These are phyloP conservation scores for Gallinago nigripennis DNA, from an alignment of 2,797 vertebrate genomes.

Conservation along the genomic window DNA sequence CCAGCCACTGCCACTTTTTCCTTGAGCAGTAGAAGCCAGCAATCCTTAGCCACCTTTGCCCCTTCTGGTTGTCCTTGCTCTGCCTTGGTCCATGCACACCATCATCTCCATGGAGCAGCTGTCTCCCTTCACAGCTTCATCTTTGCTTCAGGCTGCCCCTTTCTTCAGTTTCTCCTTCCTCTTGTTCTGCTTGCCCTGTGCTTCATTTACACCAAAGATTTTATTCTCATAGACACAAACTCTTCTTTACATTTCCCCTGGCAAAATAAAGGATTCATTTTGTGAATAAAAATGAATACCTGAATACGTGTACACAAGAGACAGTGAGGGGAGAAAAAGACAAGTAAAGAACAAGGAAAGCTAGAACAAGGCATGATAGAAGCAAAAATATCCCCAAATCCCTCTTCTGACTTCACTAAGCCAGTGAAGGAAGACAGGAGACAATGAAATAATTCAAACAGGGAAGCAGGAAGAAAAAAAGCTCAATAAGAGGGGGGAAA, in stretches of 20 bases:
- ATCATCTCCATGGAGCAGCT: accelerated
- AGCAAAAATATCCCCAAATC: neutral
- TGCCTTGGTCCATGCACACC: neutral
- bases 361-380: neutral
- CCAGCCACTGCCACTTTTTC: neutral
- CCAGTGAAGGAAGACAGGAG: neutral
- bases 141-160: neutral
- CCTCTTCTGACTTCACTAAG: neutral
- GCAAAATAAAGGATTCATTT: slow-evolving; percentile 1
- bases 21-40: neutral
- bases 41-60: accelerated
- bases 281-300: neutral
- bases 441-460: neutral
- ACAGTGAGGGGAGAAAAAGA: neutral
- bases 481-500: neutral
- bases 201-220: neutral
- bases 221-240: neutral
- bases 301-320: neutral
- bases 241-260: neutral
- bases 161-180: neutral
- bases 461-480: neutral
- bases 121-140: neutral
- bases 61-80: neutral
- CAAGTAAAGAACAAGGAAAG: neutral
- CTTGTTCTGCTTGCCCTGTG: accelerated